Percentiles rank a stretch among this genome's conserved stretches.
These are phyloP conservation scores for Notoglanidium macrostoma DNA, from an alignment of 2,797 vertebrate genomes.

Conservation along the genomic window DNA sequence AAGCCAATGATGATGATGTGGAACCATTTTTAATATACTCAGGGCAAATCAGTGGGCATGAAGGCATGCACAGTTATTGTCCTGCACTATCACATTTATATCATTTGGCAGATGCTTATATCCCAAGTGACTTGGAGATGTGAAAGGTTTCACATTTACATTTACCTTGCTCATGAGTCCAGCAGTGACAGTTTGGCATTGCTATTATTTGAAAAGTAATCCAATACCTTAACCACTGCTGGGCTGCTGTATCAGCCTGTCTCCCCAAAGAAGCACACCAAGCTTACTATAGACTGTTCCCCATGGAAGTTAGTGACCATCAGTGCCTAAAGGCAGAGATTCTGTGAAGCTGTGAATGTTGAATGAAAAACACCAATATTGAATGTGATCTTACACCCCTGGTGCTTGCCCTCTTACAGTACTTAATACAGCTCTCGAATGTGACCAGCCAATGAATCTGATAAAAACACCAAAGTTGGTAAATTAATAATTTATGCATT, in stretches of 20 bases:
- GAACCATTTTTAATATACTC: constrained; percentile 3
- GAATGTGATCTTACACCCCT: background rate
- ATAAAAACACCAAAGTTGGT: background rate
- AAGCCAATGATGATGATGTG: background rate
- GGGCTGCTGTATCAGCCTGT: background rate
- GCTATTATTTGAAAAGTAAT: background rate
- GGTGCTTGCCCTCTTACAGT: background rate
- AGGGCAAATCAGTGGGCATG: background rate
- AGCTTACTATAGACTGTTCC: background rate
- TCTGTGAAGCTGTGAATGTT: background rate
- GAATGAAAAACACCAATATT: background rate
- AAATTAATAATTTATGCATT: background rate
- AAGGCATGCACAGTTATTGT: background rate
- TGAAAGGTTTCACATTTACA: background rate
- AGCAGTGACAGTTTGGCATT: background rate
- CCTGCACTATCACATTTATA: background rate
- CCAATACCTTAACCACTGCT: background rate
- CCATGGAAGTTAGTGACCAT: background rate
- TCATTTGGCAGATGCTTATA: background rate
- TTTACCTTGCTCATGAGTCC: background rate
- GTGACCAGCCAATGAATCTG: background rate
- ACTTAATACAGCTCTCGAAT: background rate
- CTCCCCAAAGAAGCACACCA: background rate
- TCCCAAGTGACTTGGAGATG: background rate
- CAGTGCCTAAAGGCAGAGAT: background rate